A percentile compares a stretch with the other conserved stretches of the same genome.
phyloP scores from a whole-genome alignment of 2,888 invertebrate genomes.

The Lithophane semibrunnea region DNA sequence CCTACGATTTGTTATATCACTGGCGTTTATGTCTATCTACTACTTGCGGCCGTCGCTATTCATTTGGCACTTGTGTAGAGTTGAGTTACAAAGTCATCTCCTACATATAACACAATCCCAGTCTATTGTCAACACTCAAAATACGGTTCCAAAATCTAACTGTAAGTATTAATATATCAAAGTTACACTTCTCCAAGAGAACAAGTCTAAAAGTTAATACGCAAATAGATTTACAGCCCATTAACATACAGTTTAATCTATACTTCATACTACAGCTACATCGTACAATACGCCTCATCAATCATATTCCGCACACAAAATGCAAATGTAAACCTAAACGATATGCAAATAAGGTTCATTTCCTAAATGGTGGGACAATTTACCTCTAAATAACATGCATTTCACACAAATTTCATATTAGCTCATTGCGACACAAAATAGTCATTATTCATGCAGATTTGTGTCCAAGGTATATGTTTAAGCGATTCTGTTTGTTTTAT shows the following conservation, averaged over 20 bases:
- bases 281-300: conserved; percentile 58
- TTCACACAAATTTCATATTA: conserved; percentile 65
- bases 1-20: not conserved
- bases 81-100: not conserved
- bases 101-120: not conserved
- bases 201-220: conserved; percentile 62
- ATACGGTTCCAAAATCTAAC: not conserved
- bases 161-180: conserved; percentile 30
- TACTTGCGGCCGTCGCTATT: not conserved
- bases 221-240: conserved; percentile 72
- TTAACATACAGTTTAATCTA: conserved; percentile 70
- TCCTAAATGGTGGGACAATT: conserved; percentile 37
- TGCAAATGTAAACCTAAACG: conserved; percentile 50
- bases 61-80: not conserved
- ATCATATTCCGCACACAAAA: conserved; percentile 50
- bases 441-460: conserved; percentile 69
- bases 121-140: not conserved
- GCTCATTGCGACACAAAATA: conserved; percentile 66
- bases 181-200: conserved; percentile 51
- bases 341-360: conserved; percentile 32
- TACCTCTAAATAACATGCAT: conserved; percentile 62
- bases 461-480: conserved; percentile 50
- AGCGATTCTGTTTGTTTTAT: conserved; percentile 39
- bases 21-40: not conserved
- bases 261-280: conserved; percentile 53